Base-by-base conservation (phyloP, 2,888 invertebrate genomes). In the Oegoconia quadripuncta region DNA sequence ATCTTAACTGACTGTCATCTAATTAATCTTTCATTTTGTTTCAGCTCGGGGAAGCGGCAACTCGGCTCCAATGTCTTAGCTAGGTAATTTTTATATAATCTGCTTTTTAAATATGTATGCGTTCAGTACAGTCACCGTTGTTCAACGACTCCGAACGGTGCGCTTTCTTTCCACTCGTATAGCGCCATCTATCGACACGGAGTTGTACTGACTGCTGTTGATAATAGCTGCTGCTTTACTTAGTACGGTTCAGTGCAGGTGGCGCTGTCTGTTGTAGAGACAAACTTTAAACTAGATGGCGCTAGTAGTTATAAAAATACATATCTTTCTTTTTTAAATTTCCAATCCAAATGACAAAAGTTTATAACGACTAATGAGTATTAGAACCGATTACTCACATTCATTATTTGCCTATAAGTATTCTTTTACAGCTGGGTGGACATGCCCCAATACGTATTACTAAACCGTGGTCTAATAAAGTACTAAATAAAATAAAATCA, bases 1-100 rank as follows among this genome's bases (percentile, higher is more conserved):
- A n/a, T n/a, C n/a, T n/a, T n/a, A n/a, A n/a, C 12, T 26, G 11
- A 27, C 27, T 27, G 27, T 12, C 13, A 27, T 6, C 13, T 3
- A 15, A 9, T 29, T 30, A 18, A 32, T 32, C 25, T 36, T 45
- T 44, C n/a, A 47, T 37, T 49, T 80, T 81, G 79, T 84, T 93
- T 60, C 91, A 95, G 95, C 79, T 92, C 94, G 69, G 92, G 92
- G 57, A 93, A 93, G 82, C 90, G 94, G 72, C 93, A 94, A 81
- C 89, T 95, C 57, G 93, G 95, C 70, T 93, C 95, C 68, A 95
- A 94, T 91, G 95, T 95, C 72, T 89, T 95, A 91, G 95, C 95
- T 63, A 95, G 94, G 95, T 95, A 88, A 58, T 20, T 37, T 5
- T 11, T 12, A 42, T 36, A 39, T n/a, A n/a, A n/a, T n/a, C n/a